Percentiles rank a stretch among this genome's conserved stretches.
These are phyloP conservation scores for Ochropleura leucogaster DNA, from an alignment of 2,888 invertebrate species.

Conservation along the genomic window DNA sequence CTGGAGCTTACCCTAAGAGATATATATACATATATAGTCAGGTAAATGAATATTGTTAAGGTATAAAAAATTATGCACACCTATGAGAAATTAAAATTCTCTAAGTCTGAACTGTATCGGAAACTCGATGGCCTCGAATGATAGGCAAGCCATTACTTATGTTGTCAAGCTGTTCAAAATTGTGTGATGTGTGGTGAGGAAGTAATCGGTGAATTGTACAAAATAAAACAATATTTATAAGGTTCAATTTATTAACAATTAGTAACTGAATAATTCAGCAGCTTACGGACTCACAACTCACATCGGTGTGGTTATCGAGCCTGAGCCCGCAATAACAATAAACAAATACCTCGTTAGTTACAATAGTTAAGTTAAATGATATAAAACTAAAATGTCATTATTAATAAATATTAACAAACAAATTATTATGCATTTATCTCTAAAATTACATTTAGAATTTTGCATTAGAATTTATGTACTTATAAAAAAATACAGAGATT, in stretches of 20 bases:
- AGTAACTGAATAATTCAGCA: slow-evolving; percentile 84
- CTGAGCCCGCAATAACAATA: slow-evolving; percentile 82
- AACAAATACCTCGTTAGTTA: slow-evolving; percentile 85
- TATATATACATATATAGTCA: too few relatives aligned
- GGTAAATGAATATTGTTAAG: background rate
- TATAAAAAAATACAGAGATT: slow-evolving; percentile 66
- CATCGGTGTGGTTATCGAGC: slow-evolving; percentile 63
- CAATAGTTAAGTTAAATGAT: slow-evolving; percentile 78
- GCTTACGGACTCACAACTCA: slow-evolving; percentile 75
- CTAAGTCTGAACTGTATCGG: background rate
- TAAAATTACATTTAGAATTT: slow-evolving; percentile 67
- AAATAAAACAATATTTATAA: slow-evolving; percentile 76
- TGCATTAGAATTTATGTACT: slow-evolving; percentile 67
- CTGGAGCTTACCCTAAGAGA: background rate
- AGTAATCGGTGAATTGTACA: slow-evolving; percentile 15
- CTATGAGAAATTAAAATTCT: background rate
- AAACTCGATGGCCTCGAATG: background rate
- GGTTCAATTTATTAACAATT: slow-evolving; percentile 90
- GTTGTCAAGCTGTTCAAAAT: background rate
- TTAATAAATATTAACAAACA: slow-evolving; percentile 90
- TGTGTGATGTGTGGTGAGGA: background rate
- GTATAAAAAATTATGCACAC: background rate
- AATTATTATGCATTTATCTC: slow-evolving; percentile 79
- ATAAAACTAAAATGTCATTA: slow-evolving; percentile 78
- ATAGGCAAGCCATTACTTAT: background rate